phyloP scores from a whole-genome alignment of 2,797 vertebrate genomes.

The Morelia viridis region DNA sequence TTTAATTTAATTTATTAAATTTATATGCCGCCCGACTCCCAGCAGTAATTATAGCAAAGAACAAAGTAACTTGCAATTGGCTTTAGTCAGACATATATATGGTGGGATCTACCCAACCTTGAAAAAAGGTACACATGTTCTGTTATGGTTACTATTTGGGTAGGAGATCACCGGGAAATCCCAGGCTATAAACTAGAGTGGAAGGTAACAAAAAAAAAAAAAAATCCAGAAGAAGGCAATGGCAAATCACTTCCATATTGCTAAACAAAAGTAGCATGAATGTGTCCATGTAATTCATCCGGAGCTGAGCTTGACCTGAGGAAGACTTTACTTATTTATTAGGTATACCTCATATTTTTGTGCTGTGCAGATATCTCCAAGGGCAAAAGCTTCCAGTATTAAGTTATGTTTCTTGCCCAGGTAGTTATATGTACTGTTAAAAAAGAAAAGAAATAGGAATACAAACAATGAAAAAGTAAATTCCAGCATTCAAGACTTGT shows the following conservation, averaged over 20 bases:
- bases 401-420: constrained; percentile 76
- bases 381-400: constrained; percentile 82
- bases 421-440: constrained; percentile 91
- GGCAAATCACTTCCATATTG: neutral
- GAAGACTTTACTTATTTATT: neutral
- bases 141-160: neutral
- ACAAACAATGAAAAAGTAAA: neutral
- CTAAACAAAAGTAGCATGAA: neutral
- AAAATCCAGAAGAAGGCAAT: neutral
- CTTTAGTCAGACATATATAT: neutral
- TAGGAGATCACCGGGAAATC: neutral
- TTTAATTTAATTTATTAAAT: neutral
- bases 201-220: neutral
- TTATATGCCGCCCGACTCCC: neutral
- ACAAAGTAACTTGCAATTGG: neutral
- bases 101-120: no score
- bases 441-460: constrained; percentile 19
- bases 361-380: constrained; percentile 75
- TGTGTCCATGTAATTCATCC: neutral
- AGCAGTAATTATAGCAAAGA: neutral
- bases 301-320: neutral
- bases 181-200: neutral
- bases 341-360: constrained; percentile 81
- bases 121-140: neutral
- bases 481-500: constrained; percentile 14